phyloP scores from a whole-genome alignment of 2,888 invertebrate species.

The Cerastis rubricosa region DNA sequence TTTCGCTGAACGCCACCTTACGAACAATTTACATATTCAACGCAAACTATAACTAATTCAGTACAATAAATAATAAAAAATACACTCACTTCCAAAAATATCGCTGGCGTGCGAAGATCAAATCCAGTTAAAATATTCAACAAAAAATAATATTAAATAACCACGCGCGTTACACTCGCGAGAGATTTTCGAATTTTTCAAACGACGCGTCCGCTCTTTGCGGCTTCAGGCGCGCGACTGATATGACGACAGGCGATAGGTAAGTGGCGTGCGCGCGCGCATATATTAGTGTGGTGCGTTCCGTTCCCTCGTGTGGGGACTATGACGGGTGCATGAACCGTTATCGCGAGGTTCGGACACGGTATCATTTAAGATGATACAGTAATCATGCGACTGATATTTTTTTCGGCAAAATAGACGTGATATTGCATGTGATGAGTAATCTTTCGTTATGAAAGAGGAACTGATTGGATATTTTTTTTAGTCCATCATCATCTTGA shows the following conservation, averaged over 20 bases:
- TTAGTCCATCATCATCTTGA: not conserved
- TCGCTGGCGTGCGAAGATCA: constrained; percentile 44
- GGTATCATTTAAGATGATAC: constrained; percentile 43
- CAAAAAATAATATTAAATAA: constrained; percentile 49
- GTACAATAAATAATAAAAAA: constrained; percentile 34
- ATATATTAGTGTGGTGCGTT: constrained; percentile 66
- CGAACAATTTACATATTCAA: constrained; percentile 60
- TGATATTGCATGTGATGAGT: constrained; percentile 15
- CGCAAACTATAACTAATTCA: constrained; percentile 33
- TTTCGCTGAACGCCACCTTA: constrained; percentile 63
- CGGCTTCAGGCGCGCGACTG: constrained; percentile 72
- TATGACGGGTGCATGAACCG: constrained; percentile 76
- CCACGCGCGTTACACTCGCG: constrained; percentile 72
- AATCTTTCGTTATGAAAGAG: not conserved
- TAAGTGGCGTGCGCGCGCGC: constrained; percentile 71
- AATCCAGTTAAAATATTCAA: constrained; percentile 60
- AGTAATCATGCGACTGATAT: constrained; percentile 35
- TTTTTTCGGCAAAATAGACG: constrained; percentile 43
- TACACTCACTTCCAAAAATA: constrained; percentile 60
- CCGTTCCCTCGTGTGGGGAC: constrained; percentile 67
- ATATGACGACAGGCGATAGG: constrained; percentile 63
- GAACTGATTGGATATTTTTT: constrained; percentile 3
- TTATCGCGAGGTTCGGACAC: constrained; percentile 68
- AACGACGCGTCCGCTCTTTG: constrained; percentile 68
- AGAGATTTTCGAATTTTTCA: constrained; percentile 48